Percentiles rank a stretch among this genome's conserved stretches.
phyloP scores from a whole-genome alignment of 1,140 invertebrate genomes.

The Drosophila novamexicana region DNA sequence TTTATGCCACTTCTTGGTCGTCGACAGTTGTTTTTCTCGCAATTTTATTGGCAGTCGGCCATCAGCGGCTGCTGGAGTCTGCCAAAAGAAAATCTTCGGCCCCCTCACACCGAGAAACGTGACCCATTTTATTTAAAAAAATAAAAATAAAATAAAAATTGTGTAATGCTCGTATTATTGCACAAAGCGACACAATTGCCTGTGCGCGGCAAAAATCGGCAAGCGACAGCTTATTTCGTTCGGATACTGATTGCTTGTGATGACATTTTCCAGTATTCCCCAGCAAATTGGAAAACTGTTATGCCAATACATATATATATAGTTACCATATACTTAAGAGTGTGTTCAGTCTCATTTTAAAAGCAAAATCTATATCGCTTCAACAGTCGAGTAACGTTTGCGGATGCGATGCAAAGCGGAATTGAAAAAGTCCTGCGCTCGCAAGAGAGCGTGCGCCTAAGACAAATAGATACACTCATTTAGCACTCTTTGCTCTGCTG shows the following conservation, averaged over 20 bases:
- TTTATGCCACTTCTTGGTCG: conserved; percentile 65
- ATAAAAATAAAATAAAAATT: conserved; percentile 21
- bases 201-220: not conserved
- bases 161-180: conserved; percentile 70
- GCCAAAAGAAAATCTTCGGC: conserved; percentile 14
- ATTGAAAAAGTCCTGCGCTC: not conserved
- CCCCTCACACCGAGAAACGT: conserved; percentile 39
- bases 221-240: conserved; percentile 31
- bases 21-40: conserved; percentile 75
- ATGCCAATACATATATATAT: conserved; percentile 1
- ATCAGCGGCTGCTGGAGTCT: conserved; percentile 59
- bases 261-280: conserved; percentile 1
- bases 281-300: conserved; percentile 14
- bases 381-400: not conserved
- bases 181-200: conserved; percentile 47
- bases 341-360: too few relatives aligned
- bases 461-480: not conserved
- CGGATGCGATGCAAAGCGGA: not conserved
- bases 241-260: conserved; percentile 39
- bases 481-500: not conserved
- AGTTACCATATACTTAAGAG: not conserved
- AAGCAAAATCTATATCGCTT: not conserved
- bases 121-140: conserved; percentile 60
- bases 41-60: conserved; percentile 73
- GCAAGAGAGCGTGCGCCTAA: not conserved